Base-by-base conservation (phyloP, 2,797 vertebrate genomes). In the Numenius phaeopus region DNA sequence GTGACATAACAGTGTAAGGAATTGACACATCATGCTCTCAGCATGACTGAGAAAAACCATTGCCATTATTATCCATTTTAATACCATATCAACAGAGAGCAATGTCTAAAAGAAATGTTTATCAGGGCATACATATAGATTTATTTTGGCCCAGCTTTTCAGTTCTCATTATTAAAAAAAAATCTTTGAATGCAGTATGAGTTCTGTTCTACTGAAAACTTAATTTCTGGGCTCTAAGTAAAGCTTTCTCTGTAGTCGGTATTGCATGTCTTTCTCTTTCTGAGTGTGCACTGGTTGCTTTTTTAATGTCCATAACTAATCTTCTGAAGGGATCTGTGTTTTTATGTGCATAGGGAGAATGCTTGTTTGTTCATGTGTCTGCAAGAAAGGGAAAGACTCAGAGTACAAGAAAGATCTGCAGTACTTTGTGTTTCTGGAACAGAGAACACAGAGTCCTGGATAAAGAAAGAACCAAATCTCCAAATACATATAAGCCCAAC, bases 361-460 rank as follows among this genome's bases (percentile, higher is more conserved):
- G 6, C 47, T 23, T 73, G 24, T 66, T 78, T 91, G 27, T 32
- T 7, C 4, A 1, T 14, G 8, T n/a, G 34, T 46, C 42, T 85
- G 11, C 24, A 83, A 65, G 54, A 40, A 78, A 70, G 19, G 10
- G 11, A 50, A 79, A 61, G 57, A 49, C 23, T 5, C 46, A 76
- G 20, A 84, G 4, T 10, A 8, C 19, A 76, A 42, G 47, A 47
- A 81, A 77, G 39, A 69, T 54, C 42, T 87, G 11, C 3, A 26
- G 34, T 69, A 57, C 9, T 69, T 89, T 62, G 19, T 86, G 34
- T 72, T 84, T 90, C n/a, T 86, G 32, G 19, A 76, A 67, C 3
- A 77, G 88, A 95, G 49, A 94, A 69, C 65, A 83, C 3, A 64
- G 59, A 79, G 57, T 91, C 70, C 82, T 94, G 46, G 29, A 86